Evolutionary conservation across 2,797 vertebrate species (phyloP).

Genomic region (Spondyliosoma cantharus): DNA sequence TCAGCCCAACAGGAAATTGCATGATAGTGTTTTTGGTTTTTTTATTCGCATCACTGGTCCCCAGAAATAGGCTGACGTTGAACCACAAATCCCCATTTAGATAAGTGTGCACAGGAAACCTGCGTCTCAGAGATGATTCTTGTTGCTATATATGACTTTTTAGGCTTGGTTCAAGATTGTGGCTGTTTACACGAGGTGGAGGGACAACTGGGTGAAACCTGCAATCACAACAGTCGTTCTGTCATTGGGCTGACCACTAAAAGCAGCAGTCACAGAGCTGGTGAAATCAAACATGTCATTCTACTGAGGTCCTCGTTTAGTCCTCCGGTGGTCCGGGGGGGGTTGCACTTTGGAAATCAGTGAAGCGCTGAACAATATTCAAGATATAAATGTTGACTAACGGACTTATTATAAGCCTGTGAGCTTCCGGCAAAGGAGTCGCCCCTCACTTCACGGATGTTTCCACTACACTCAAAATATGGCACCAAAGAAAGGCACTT

Average conservation of each 20-base stretch:
- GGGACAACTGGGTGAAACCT: constrained; percentile 46
- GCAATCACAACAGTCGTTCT: constrained; percentile 57
- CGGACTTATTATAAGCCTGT: background rate
- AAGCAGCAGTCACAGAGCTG: constrained; percentile 26
- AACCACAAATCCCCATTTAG: constrained; percentile 1
- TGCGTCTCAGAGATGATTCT: background rate
- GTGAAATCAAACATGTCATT: constrained; percentile 33
- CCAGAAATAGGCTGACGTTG: constrained; percentile 20
- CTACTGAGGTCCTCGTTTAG: constrained; percentile 10
- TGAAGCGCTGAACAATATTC: background rate
- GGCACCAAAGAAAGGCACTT: background rate
- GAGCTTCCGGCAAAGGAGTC: background rate
- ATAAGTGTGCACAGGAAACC: constrained; percentile 12
- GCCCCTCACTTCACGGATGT: constrained; percentile 2
- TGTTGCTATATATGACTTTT: constrained; percentile 9
- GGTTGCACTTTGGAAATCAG: constrained; percentile 8
- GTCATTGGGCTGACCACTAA: constrained; percentile 43
- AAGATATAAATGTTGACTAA: background rate
- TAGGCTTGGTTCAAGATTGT: constrained; percentile 6
- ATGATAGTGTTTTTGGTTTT: background rate
- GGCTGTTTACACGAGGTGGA: constrained; percentile 51
- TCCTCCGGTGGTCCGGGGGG: constrained; percentile 24
- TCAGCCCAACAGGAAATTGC: constrained; percentile 39
- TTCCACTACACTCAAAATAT: background rate
- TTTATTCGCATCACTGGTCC: background rate